Conservation (phyloP, 2,888 invertebrate genomes). For the Allophyes oxyacanthae region DNA sequence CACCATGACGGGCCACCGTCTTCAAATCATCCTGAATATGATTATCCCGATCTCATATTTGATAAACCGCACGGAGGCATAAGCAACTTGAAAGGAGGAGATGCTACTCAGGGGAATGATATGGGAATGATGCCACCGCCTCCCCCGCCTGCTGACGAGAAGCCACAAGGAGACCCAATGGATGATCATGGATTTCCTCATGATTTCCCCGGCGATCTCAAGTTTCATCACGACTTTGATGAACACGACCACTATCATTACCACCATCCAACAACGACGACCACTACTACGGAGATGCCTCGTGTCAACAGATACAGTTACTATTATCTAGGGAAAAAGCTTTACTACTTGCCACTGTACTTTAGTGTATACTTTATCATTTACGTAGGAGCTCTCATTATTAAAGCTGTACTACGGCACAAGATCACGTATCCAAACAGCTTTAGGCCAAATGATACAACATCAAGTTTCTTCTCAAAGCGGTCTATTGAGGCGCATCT, state of each 20-base stretch:
- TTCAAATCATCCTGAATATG: conserved; percentile 64
- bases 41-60: conserved; percentile 78
- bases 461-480: conserved; percentile 81
- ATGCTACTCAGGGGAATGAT: conserved; percentile 66
- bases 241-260: conserved; percentile 63
- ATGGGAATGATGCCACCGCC: conserved; percentile 81
- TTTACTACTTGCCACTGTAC: conserved; percentile 93
- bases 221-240: conserved; percentile 81
- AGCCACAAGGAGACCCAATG: conserved; percentile 63
- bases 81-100: conserved; percentile 62
- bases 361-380: conserved; percentile 93
- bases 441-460: conserved; percentile 80
- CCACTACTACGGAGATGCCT: conserved; percentile 84
- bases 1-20: conserved; percentile 63
- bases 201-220: conserved; percentile 83
- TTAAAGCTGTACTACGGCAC: conserved; percentile 92
- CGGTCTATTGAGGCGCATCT: conserved; percentile 81
- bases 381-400: conserved; percentile 92
- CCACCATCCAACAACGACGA: conserved; percentile 63
- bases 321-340: conserved; percentile 92
- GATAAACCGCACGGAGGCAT: conserved; percentile 69
- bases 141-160: conserved; percentile 66
- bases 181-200: conserved; percentile 83
- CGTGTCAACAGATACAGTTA: conserved; percentile 92
- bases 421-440: conserved; percentile 91